Evolutionary conservation across 2,888 invertebrate species (phyloP), one percentile per base, ranked within the genome.

Genomic region (Leptinotarsa tumamoca): DNA sequence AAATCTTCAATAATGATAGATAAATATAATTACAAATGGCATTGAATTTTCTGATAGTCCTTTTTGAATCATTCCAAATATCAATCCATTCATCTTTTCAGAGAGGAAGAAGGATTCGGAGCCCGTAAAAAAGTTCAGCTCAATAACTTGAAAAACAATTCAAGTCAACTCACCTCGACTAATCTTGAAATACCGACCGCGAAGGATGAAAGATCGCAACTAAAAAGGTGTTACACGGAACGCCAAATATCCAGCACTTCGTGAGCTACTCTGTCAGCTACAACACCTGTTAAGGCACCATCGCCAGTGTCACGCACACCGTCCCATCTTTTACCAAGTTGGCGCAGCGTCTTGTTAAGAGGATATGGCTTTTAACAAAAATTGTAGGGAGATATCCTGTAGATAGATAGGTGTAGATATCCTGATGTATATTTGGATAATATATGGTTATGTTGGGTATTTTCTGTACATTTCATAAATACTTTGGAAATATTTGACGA

Each of bases 281-380:
- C 78, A 66, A 79, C 80, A 80, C 80, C 80, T 80, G 80, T 76
- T 76, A 76, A 52, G 63, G 56, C 56, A 72, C 72, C 78, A 78
- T 67, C 27, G 52, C 18, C 33, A 15, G 69, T 69, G 52, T 69
- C 69, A 69, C 69, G 69, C 69, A 69, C 69, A 17, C 68, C 68
- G 27, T 54, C 68, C 52, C 68, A 68, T 68, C 68, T 2, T 23
- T 23, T 54, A 49, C 27, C 27, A 27, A 68, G 50, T 10, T 43
- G 43, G 21, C 56, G 54, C 43, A 56, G 27, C 56, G 52, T 17
- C 54, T 33, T 54, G 15, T 69, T 54, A 69, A 69, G 69, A 56
- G 43, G 69, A 56, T 69, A 56, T 13, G 63, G 63, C 63, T n/a
- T 33, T 27, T n/a, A 5, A 27, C 33, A 33, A 33, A 27, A 33